Conservation (phyloP, 2,113 vertebrate species). For the Bos indicus region DNA sequence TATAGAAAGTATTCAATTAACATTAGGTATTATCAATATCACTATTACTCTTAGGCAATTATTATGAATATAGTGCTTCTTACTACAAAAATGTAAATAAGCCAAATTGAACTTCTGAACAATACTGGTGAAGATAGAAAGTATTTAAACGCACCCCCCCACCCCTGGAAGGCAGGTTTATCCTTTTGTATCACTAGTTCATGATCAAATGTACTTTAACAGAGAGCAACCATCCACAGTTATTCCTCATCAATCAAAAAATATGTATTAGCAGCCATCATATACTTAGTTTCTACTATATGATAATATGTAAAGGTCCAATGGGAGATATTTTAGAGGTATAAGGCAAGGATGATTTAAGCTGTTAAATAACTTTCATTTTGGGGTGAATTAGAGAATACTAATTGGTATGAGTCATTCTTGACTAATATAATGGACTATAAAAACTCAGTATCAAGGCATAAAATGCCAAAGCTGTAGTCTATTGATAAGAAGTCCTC, state of each 20-base stretch:
- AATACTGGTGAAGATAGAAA: background rate
- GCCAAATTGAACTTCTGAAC: background rate
- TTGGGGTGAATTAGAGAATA: background rate
- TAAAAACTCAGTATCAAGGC: background rate
- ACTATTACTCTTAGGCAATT: background rate
- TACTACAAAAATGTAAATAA: background rate
- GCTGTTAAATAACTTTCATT: background rate
- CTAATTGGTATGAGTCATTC: background rate
- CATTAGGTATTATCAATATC: background rate
- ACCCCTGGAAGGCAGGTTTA: background rate
- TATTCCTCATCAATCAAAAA: background rate
- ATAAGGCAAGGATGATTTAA: background rate
- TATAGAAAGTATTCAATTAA: background rate
- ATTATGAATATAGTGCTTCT: background rate
- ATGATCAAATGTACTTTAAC: background rate
- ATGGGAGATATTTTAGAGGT: background rate
- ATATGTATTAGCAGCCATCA: background rate
- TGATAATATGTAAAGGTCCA: background rate
- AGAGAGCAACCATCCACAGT: background rate
- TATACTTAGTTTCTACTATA: background rate
- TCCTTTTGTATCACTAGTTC: background rate
- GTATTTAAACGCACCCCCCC: background rate
- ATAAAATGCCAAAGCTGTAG: background rate
- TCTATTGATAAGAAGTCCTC: background rate
- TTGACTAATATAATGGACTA: background rate